Percentiles rank a stretch among this genome's conserved stretches.
Conservation (phyloP, 2,797 vertebrate species). For the Sebastes kiyomatsui region DNA sequence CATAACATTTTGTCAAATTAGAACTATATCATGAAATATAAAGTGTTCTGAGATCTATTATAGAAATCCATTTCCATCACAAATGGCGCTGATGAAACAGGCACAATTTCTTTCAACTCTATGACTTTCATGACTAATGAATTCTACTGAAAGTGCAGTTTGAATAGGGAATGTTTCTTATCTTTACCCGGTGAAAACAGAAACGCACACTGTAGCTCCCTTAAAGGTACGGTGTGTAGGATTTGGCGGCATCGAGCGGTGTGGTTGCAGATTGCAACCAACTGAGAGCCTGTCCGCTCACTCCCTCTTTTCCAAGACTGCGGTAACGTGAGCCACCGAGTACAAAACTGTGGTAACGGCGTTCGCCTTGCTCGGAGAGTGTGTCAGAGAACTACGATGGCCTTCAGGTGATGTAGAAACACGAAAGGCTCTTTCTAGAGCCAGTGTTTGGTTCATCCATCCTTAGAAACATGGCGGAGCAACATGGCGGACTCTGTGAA, state of each 20-base stretch:
- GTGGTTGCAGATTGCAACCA: neutral
- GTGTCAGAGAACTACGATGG: neutral
- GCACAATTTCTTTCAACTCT: neutral
- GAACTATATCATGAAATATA: constrained; percentile 10
- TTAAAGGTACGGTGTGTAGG: neutral
- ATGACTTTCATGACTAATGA: neutral
- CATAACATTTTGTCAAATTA: constrained; percentile 34
- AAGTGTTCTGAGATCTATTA: constrained; percentile 34
- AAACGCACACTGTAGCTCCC: too few relatives aligned
- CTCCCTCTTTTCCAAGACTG: too few relatives aligned
- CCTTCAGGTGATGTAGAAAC: neutral
- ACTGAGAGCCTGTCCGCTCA: neutral
- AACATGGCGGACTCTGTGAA: too few relatives aligned
- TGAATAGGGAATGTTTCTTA: neutral
- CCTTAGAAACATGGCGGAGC: neutral
- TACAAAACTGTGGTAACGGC: too few relatives aligned
- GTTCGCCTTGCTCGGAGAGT: too few relatives aligned
- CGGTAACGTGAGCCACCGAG: too few relatives aligned
- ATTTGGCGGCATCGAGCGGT: neutral
- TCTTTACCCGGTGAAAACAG: neutral
- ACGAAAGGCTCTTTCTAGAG: neutral
- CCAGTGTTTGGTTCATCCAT: neutral
- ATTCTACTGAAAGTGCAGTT: neutral
- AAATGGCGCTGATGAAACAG: constrained; percentile 13
- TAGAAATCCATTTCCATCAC: constrained; percentile 25